These are phyloP conservation scores for Sinohyriopsis cumingii DNA, from an alignment of 2,888 invertebrate genomes.

Conservation along the genomic window DNA sequence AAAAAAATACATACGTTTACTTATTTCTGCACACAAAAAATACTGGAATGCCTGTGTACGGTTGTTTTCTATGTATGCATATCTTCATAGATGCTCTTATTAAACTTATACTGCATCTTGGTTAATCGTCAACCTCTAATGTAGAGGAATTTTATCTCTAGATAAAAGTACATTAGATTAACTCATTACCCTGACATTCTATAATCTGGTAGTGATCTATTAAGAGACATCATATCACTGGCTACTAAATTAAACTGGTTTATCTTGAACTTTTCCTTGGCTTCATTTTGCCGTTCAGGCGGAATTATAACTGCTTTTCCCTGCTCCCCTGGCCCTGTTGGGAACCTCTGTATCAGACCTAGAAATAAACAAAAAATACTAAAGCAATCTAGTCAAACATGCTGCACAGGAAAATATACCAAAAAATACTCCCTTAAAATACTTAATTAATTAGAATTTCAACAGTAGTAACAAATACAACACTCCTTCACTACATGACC, in stretches of 20 bases:
- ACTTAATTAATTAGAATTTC: not conserved
- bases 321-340: conserved; percentile 89
- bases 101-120: no score
- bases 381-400: conserved; percentile 8
- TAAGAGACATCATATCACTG: conserved; percentile 96
- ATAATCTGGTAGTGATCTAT: conserved; percentile 94
- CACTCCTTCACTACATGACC: no score
- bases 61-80: no score
- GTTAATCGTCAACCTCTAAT: no score
- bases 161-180: no score
- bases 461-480: no score
- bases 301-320: conserved; percentile 93
- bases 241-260: conserved; percentile 99
- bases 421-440: not conserved
- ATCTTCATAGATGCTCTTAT: no score
- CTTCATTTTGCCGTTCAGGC: conserved; percentile 86
- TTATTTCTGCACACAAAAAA: no score
- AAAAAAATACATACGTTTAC: no score
- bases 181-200: conserved; percentile 84
- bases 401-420: conserved; percentile 7
- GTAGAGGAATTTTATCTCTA: no score
- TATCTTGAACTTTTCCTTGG: conserved; percentile 96
- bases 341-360: conserved; percentile 50
- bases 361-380: conserved; percentile 13
- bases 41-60: no score